phyloP scores from a whole-genome alignment of 2,113 vertebrate species.

The Actenoides lindsayi region DNA sequence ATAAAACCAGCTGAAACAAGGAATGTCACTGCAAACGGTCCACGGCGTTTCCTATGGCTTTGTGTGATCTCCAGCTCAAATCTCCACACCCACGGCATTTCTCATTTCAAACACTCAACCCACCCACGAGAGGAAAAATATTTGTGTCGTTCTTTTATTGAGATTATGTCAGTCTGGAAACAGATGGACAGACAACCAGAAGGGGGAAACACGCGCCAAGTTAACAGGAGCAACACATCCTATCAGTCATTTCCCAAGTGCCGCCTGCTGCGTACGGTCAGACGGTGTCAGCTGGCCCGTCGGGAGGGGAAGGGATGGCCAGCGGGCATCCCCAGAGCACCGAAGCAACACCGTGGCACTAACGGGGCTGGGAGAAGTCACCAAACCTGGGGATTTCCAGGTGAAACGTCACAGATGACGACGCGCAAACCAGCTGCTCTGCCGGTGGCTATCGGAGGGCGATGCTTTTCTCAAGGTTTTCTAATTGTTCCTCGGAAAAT shows the following conservation, averaged over 20 bases:
- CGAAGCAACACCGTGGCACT: background rate
- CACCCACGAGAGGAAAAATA: constrained; percentile 28
- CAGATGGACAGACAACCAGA: constrained; percentile 7
- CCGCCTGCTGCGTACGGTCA: background rate
- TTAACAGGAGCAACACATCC: constrained; percentile 1
- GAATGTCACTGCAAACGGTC: background rate
- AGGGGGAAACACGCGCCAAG: background rate
- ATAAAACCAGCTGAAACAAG: background rate
- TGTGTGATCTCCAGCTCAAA: background rate
- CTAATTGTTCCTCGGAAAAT: constrained; percentile 87
- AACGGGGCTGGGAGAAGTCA: background rate
- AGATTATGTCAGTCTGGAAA: constrained; percentile 11
- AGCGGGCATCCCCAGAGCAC: background rate
- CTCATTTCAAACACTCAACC: background rate
- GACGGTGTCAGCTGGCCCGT: background rate
- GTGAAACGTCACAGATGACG: background rate
- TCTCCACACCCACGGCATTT: background rate
- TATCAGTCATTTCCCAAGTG: background rate
- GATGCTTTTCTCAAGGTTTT: constrained; percentile 75
- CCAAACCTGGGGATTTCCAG: background rate
- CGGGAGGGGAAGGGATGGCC: background rate
- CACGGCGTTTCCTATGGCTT: background rate
- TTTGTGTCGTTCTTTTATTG: constrained; percentile 38
- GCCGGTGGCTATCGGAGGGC: background rate
- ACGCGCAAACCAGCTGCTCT: background rate